Base-by-base conservation (phyloP, 2,797 vertebrate genomes). In the Enteromius unitaeniatus region DNA sequence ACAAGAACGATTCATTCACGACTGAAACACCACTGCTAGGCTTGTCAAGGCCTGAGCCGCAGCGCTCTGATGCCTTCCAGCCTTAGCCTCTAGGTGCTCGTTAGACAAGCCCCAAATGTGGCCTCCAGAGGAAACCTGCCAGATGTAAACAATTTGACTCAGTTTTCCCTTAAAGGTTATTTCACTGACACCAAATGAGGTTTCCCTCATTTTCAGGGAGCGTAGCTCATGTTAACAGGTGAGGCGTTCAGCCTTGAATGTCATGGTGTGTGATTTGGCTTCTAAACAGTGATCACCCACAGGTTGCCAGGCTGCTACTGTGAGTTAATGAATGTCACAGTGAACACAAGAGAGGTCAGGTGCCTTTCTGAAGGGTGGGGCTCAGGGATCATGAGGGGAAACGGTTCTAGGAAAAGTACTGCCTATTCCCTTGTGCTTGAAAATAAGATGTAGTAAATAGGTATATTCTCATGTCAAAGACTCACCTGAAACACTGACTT, bases 261-360 rank as follows among this genome's bases (percentile, higher is more conserved):
- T 83, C 80, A 86, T 14, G 75, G 55, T 23, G 80, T 69, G 72
- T 68, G 37, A 34, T 72, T 86, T 78, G 51, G 60, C 31, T 68
- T 69, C 69, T 62, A 83, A 83, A 60, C 82, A 37, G 82, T 10
- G 82, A 78, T 78, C 75, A 45, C 51, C 42, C 74, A 60, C 82
- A 78, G 82, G 82, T 77, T 83, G 72, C 81, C 81, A 77, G 81
- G 81, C 47, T 83, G 75, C 82, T 49, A 78, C 82, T 84, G 82
- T 72, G 82, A 84, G 82, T 65, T 81, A 80, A 83, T 75, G 60
- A 69, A 79, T 74, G 80, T 86, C 74, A 67, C 49, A 17, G n/a
- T 47, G 80, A 82, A 55, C 58, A 65, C 64, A 11, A 34, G 64
- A 65, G 67, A 17, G 72, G 79, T 83, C 82, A 83, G 60, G 67